A percentile compares a stretch with the other conserved stretches of the same genome.
Conservation (phyloP, 2,888 invertebrate species). For the Exephanes ischioxanthus region DNA sequence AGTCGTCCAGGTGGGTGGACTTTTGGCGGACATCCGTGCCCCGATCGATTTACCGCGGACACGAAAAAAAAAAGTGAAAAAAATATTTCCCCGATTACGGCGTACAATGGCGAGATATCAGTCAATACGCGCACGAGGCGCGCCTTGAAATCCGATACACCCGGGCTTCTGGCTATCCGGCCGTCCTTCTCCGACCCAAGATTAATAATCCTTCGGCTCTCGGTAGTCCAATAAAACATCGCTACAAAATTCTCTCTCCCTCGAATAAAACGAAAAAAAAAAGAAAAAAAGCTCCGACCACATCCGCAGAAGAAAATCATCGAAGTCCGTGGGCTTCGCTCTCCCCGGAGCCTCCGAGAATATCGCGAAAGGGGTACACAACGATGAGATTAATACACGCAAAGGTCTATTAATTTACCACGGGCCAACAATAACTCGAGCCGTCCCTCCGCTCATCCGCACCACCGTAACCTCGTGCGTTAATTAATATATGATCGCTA, state of each 20-base stretch:
- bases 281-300: not conserved
- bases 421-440: slow-evolving; percentile 80
- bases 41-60: slow-evolving; percentile 2
- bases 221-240: slow-evolving; percentile 25
- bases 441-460: slow-evolving; percentile 63
- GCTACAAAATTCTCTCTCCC: slow-evolving; percentile 28
- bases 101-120: slow-evolving; percentile 72
- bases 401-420: slow-evolving; percentile 81
- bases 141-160: slow-evolving; percentile 78
- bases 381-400: slow-evolving; percentile 78
- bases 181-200: slow-evolving; percentile 58
- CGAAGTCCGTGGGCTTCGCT: slow-evolving; percentile 11
- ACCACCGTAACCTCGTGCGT: slow-evolving; percentile 69
- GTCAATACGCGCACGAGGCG: slow-evolving; percentile 74
- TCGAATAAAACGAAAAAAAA: slow-evolving; percentile 20
- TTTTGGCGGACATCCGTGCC: not conserved
- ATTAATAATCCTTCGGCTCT: slow-evolving; percentile 71
- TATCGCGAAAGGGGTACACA: slow-evolving; percentile 25
- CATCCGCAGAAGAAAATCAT: slow-evolving; percentile 40
- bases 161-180: slow-evolving; percentile 71
- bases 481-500: slow-evolving; percentile 82
- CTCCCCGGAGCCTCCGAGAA: slow-evolving; percentile 16
- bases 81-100: slow-evolving; percentile 24
- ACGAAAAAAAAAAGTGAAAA: not conserved
- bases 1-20: slow-evolving; percentile 1